Base-by-base conservation (phyloP, 2,888 invertebrate species). In the Brachyopa scutellaris region DNA sequence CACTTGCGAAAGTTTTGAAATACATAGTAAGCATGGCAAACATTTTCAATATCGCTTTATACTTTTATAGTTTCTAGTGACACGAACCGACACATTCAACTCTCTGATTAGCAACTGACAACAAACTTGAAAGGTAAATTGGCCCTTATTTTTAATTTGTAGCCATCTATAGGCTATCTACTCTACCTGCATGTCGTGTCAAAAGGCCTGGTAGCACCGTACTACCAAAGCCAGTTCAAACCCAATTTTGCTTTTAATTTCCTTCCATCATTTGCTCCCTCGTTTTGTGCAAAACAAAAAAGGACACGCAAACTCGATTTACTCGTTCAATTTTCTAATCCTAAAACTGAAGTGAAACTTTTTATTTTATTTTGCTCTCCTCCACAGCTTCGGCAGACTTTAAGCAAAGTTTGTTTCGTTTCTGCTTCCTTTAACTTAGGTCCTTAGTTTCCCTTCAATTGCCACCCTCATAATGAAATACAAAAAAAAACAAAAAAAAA, bases 211-310 rank as follows among this genome's bases (percentile, higher is more conserved):
- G 38, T 21, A 49, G 11, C 49, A 19, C 38, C 40, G 38, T 17
- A 11, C 11, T 17, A 66, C 36, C 9, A 9, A 79, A 80, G 6
- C 26, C 26, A 5, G 57, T 69, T 80, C 74, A 57, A 80, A 74
- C 55, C 66, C 67, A 69, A 74, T 76, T 57, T 70, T 36, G 7
- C 62, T 76, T 80, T 74, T 80, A 80, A 80, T 80, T 80, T 80
- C 69, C 80, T 76, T 45, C 23, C 66, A 69, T 51, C 55, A 57
- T 33, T 23, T 13, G 11, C 7, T 31, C 51, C 62, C 29, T 4
- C 11, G 1, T 19, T 0, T 33, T 15, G 4, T n/a, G 7, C 9
- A 15, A 38, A 36, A 59, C 26, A 42, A 17, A 47, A 31, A 21
- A 11, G 53, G 78, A 59, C 36, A 66, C 29, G 61, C 15, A 74